phyloP scores from a whole-genome alignment of 2,888 invertebrate species.

The Trypoxylon attenuatum region DNA sequence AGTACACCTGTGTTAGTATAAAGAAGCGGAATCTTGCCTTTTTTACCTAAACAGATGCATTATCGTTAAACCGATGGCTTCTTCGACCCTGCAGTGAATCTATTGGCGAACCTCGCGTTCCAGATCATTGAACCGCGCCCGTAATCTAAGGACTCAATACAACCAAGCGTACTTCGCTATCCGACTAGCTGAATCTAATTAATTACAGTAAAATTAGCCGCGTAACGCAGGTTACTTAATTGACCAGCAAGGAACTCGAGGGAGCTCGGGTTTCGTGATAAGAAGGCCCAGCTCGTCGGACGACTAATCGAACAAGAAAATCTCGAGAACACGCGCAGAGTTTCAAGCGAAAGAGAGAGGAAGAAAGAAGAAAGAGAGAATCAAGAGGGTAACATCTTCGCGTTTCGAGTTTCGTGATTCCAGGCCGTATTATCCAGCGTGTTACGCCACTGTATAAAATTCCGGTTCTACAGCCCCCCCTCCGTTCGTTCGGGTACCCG shows the following conservation, averaged over 20 bases:
- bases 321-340: slow-evolving; percentile 33
- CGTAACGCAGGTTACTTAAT: slow-evolving; percentile 55
- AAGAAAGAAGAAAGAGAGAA: not conserved
- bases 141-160: slow-evolving; percentile 23
- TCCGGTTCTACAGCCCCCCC: slow-evolving; percentile 69
- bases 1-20: too few species aligned
- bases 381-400: not conserved
- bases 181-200: slow-evolving; percentile 42
- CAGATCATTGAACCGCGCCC: not conserved
- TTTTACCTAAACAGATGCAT: too few species aligned
- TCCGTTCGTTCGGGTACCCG: slow-evolving; percentile 41
- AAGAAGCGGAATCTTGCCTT: too few species aligned
- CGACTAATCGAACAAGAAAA: slow-evolving; percentile 47
- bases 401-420: slow-evolving; percentile 53
- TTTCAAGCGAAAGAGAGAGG: too few species aligned
- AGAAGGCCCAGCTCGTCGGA: slow-evolving; percentile 47
- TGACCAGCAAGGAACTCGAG: slow-evolving; percentile 40
- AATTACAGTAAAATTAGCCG: slow-evolving; percentile 54
- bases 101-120: not conserved
- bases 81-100: too few species aligned
- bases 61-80: too few species aligned
- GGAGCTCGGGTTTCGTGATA: slow-evolving; percentile 47
- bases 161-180: slow-evolving; percentile 23
- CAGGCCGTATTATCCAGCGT: slow-evolving; percentile 55
- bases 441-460: slow-evolving; percentile 72